phyloP scores from a whole-genome alignment of 2,113 vertebrate genomes.

The Alectura lathami region DNA sequence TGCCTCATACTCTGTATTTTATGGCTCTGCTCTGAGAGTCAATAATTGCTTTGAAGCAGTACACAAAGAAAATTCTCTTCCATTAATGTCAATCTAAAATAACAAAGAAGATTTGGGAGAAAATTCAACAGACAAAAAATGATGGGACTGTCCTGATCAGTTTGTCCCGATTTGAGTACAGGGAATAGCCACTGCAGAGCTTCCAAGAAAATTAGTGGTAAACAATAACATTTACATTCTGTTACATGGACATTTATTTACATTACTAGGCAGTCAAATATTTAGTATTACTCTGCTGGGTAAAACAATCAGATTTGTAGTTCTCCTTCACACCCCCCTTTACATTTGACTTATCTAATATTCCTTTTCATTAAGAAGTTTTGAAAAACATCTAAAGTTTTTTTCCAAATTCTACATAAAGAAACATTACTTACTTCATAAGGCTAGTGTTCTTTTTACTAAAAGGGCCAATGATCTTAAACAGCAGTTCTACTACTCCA shows the following conservation, averaged over 20 bases:
- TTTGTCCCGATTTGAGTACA: not conserved
- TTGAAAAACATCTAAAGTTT: not conserved
- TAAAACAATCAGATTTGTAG: not conserved
- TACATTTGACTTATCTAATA: not conserved
- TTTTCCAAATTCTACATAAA: not conserved
- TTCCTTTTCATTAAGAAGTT: not conserved
- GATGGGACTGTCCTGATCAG: not conserved
- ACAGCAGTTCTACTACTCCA: conserved; percentile 91
- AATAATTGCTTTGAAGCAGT: not conserved
- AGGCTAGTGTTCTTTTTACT: conserved; percentile 92
- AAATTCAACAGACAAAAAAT: not conserved
- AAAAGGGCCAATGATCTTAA: conserved; percentile 92
- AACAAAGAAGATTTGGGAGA: not conserved
- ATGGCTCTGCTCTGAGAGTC: not conserved
- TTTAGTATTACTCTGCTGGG: not conserved
- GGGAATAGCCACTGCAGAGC: not conserved
- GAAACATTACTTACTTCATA: conserved; percentile 86
- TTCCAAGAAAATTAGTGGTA: not conserved
- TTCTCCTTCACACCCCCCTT: not conserved
- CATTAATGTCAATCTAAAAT: not conserved
- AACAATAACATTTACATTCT: not conserved
- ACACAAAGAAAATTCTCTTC: not conserved
- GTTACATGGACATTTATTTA: not conserved
- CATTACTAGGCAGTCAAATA: not conserved
- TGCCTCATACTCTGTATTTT: not conserved